These are phyloP conservation scores for Trichogramma pretiosum DNA, from an alignment of 1,140 invertebrate genomes.

Conservation along the genomic window DNA sequence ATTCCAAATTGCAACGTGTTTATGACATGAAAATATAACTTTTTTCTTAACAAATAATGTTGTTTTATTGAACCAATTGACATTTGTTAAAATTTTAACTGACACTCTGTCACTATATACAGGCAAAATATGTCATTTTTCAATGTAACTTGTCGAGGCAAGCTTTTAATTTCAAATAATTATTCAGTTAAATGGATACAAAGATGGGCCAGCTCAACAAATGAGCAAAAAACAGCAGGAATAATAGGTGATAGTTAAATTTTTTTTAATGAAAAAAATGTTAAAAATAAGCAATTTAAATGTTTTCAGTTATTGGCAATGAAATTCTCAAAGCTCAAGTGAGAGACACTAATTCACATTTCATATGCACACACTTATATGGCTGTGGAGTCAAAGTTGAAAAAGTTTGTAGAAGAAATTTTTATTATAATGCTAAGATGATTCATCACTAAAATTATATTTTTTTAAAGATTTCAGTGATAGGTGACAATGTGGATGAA, in stretches of 20 bases:
- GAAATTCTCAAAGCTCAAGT: slow-evolving; percentile 78
- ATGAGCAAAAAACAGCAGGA: slow-evolving; percentile 29
- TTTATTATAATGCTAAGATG: slow-evolving; percentile 9
- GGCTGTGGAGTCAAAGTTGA: slow-evolving; percentile 57
- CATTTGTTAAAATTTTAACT: too few relatives aligned
- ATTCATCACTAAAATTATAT: slow-evolving; percentile 13
- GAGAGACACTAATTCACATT: slow-evolving; percentile 65
- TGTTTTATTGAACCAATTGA: neutral
- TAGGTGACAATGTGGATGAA: slow-evolving; percentile 60
- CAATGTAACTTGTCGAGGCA: neutral
- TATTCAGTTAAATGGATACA: slow-evolving; percentile 13
- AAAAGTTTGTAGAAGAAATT: slow-evolving; percentile 41
- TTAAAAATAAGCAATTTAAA: slow-evolving; percentile 3
- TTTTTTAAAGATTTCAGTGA: slow-evolving; percentile 53
- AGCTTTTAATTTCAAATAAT: neutral
- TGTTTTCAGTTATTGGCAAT: slow-evolving; percentile 63
- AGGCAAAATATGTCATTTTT: slow-evolving; percentile 10
- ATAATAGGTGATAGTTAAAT: slow-evolving; percentile 31
- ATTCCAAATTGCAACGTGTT: too few relatives aligned
- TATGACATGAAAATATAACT: too few relatives aligned
- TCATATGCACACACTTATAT: slow-evolving; percentile 57
- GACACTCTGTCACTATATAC: too few relatives aligned
- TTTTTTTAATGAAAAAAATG: neutral
- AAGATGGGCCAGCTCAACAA: slow-evolving; percentile 11
- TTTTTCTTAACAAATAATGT: neutral